Base-by-base conservation (phyloP, 37 sponge, comb jelly and placozoan genomes). In the Chondrilla cf. caribensis region DNA sequence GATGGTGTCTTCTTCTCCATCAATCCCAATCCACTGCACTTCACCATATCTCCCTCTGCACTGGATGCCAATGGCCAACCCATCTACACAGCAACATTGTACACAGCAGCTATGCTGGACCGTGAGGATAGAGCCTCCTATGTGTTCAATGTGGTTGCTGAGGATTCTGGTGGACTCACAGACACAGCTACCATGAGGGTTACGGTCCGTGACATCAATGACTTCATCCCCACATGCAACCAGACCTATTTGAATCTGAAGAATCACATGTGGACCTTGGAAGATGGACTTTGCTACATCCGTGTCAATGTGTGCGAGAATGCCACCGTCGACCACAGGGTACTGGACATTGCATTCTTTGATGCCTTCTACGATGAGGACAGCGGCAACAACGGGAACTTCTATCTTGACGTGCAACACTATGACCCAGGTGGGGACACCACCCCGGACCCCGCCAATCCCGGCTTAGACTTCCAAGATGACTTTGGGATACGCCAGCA, bases 161-260 rank as follows among this genome's bases (percentile, higher is more conserved):
- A 19, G 24, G 76, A 73, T 39, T 19, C 24, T 25, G 76, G 44
- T 43, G 44, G 76, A 5, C 44, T 73, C 3, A 40, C 44, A 36
- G 76, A 73, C 25, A 73, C 76, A 2, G 76, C 42, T 4, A 73
- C 76, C 60, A 78, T 82, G 40, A 43, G 78, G 0, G 24, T 87
- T 2, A 24, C 65, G 19, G 79, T 87, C 41, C 28, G 39, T 2
- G 87, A 87, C 39, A 44, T 82, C 58, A 87, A 87, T 82, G 87
- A 87, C 78, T 82, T 82, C 39, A 36, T 22, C 17, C 87, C 87
- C 0, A 42, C 21, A 2, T 39, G 41, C 21, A 73, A 73, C 44
- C 64, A 62, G 29, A n/a, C 64, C 64, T 62, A 62, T 15, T n/a
- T 62, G 18, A 62, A 5, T 7, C 29, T 7, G 25, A 6, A n/a